Evolutionary conservation across 2,113 vertebrate genomes (phyloP), one percentile per base, ranked within the genome.

Genomic region (Irena cyanogastra): DNA sequence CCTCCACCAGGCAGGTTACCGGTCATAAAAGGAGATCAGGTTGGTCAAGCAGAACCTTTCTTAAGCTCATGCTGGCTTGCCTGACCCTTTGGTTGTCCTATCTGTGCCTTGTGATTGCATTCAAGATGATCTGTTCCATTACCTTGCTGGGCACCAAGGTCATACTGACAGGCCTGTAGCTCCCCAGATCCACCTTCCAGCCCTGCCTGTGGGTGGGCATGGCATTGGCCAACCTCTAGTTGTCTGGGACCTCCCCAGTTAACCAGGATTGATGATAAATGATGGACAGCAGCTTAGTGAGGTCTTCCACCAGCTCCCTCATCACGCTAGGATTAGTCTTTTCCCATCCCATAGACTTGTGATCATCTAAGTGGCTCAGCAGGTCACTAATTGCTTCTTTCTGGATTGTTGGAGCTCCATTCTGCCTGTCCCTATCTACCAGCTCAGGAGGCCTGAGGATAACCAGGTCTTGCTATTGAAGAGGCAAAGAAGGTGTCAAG

Each of bases 261-360:
- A 42, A 31, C 44, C 44, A 76, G 37, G 20, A 35, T 7, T 76
- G 37, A 66, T 35, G 26, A 50, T 27, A 50, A 76, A 21, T 22
- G 8, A 66, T 27, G 21, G 21, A 35, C 37, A 50, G 4, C 7
- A 35, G 11, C 26, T 35, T 26, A 49, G 8, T 1, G 0, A 57
- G 31, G 24, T 30, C 26, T 86, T 76, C 31, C 22, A 42, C 11
- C 61, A 59, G 21, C 17, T 59, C 44, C 14, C 14, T 50, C 53
- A 68, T 42, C 31, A 37, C 0, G 0, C 22, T 59, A 50, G 14
- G 13, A 17, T 35, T 31, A 42, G 22, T 13, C 11, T 66, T 22
- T 22, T 27, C 20, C 44, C 0, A 0, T 42, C 31, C 17, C 31
- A 22, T 5, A 42, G 37, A 35, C 17, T 22, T 86, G 9, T 21